Evolutionary conservation across 2,113 vertebrate genomes (phyloP), one percentile per base, ranked within the genome.

Genomic region (Corydoras sp.): DNA sequence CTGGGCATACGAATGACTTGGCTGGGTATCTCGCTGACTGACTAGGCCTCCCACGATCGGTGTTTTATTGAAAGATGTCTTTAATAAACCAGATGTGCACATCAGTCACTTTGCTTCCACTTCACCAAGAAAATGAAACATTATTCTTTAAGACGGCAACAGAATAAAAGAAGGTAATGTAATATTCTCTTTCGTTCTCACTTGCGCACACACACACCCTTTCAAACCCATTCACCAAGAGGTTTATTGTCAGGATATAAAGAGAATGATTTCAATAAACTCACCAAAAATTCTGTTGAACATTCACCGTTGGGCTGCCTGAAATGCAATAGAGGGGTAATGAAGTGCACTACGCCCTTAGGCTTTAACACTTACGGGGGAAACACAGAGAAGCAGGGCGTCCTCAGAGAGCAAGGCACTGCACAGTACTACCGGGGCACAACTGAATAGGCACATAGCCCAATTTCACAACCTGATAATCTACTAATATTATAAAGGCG

Each of bases 51-150:
- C 62, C 59, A 62, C 35, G 50, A 56, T 66, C 59, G 56, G 54
- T 75, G 68, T 75, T 70, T 75, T 75, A 75, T 75, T 75, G 62
- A 75, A 75, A 70, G 24, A 55, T 8, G 35, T 65, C 74, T 72
- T 76, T 72, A 76, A 76, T 76, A 76, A 76, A 15, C 13, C 55
- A 75, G 71, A 54, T 31, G 31, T 35, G 9, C 30, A 24, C 68
- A 71, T 71, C 74, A 66, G 69, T 76, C 69, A 49, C 35, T 29
- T 50, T 51, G 48, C 63, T 56, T 58, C 35, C 43, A 50, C 35
- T 15, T 24, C 15, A 29, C 31, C 7, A 58, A 32, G 51, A 58
- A 65, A 64, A 65, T 72, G 53, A 65, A 62, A 32, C 64, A 67
- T 61, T 11, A 53, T 76, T 72, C 67, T 72, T 76, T 71, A 72